Conservation (phyloP, 2,888 invertebrate genomes). For the Serrognathus titanus region DNA sequence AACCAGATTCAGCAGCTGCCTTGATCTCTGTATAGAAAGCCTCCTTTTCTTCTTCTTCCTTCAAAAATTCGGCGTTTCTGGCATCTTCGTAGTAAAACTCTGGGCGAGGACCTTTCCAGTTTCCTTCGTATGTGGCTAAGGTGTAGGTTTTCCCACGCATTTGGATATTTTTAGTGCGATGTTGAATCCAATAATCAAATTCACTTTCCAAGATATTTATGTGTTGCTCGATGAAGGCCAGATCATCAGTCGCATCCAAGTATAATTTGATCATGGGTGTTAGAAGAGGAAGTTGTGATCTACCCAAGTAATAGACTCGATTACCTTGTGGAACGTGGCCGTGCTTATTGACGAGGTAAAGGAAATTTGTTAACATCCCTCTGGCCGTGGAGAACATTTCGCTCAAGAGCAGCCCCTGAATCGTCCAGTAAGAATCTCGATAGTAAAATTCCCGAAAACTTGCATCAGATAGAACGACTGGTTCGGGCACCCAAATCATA, state of each 20-base stretch:
- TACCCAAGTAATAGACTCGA: constrained; percentile 78
- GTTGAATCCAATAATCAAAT: constrained; percentile 79
- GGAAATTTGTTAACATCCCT: constrained; percentile 83
- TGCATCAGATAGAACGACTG: constrained; percentile 90
- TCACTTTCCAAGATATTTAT: constrained; percentile 70
- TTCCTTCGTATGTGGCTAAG: constrained; percentile 70
- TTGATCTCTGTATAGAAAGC: constrained; percentile 78
- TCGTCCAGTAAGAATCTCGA: constrained; percentile 95
- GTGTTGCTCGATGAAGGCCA: constrained; percentile 60
- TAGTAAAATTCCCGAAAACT: constrained; percentile 87
- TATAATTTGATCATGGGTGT: constrained; percentile 82
- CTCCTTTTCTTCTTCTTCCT: constrained; percentile 57
- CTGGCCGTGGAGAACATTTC: constrained; percentile 78
- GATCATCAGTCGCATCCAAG: constrained; percentile 67
- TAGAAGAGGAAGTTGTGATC: constrained; percentile 78
- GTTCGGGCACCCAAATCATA: constrained; percentile 81
- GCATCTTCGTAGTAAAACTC: constrained; percentile 84
- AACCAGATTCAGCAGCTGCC: constrained; percentile 90
- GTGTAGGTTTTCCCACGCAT: constrained; percentile 62
- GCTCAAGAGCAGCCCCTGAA: constrained; percentile 79
- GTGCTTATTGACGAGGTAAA: constrained; percentile 72
- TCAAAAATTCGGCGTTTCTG: constrained; percentile 55
- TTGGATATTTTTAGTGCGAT: constrained; percentile 64
- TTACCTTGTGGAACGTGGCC: constrained; percentile 91
- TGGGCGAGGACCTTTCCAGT: constrained; percentile 78